phyloP scores from a whole-genome alignment of 2,113 vertebrate genomes.

The Malurus cyaneus region DNA sequence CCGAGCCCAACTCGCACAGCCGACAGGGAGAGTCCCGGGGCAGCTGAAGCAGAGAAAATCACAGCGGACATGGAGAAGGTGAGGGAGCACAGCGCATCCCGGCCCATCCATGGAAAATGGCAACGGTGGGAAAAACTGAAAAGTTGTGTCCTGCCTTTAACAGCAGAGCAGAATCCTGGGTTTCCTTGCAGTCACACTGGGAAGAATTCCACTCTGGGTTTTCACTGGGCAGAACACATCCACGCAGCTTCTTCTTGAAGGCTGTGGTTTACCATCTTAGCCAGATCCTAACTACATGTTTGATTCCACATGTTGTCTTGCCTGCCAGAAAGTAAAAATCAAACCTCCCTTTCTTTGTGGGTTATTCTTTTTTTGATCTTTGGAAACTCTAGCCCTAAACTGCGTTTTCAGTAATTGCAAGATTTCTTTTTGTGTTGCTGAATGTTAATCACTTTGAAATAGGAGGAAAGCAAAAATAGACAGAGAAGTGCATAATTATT shows the following conservation, averaged over 20 bases:
- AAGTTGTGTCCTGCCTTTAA: background rate
- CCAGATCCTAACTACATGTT: background rate
- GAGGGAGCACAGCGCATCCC: background rate
- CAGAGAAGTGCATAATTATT: background rate
- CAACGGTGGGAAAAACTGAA: accelerated
- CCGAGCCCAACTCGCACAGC: background rate
- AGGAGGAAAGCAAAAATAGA: background rate
- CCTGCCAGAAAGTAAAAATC: background rate
- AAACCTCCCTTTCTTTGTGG: background rate
- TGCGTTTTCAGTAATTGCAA: background rate
- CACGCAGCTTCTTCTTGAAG: background rate
- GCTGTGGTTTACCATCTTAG: background rate
- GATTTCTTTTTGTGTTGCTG: conserved; percentile 12
- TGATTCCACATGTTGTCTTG: background rate
- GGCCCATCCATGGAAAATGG: background rate
- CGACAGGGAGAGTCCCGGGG: background rate
- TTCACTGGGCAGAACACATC: background rate
- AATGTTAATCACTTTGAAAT: background rate
- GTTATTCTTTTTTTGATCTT: background rate
- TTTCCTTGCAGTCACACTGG: background rate
- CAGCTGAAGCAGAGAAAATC: background rate
- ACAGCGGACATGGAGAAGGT: background rate
- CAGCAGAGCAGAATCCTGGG: background rate
- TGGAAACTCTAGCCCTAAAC: background rate
- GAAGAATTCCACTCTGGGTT: background rate